phyloP scores from a whole-genome alignment of 1,140 invertebrate genomes.

The Cherax destructor region DNA sequence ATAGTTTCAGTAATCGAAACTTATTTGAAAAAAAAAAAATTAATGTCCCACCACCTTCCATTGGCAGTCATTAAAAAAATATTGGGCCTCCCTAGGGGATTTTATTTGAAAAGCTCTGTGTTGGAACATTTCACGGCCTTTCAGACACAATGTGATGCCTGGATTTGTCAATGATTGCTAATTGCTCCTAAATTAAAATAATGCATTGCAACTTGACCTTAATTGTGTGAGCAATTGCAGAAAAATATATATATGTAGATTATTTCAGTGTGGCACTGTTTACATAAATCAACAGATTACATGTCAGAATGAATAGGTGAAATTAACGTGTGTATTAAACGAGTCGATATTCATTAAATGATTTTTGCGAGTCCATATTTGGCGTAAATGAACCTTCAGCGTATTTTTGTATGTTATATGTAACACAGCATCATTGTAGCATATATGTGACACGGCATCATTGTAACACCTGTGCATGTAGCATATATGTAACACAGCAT shows the following conservation, averaged over 20 bases:
- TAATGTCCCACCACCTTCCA: no score
- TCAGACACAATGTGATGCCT: not conserved
- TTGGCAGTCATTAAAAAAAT: not conserved
- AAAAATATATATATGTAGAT: not conserved
- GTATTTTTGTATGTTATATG: not conserved
- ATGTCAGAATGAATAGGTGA: not conserved
- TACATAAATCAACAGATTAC: conserved; percentile 2
- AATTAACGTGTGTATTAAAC: not conserved
- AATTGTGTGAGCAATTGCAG: not conserved
- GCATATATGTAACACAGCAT: no score
- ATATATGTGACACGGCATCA: no score
- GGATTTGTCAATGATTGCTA: not conserved
- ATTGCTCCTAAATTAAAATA: not conserved
- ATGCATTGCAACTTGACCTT: conserved; percentile 7
- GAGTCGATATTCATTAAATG: not conserved
- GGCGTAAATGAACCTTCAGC: not conserved
- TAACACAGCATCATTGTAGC: no score
- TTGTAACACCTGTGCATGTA: no score
- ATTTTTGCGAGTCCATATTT: not conserved
- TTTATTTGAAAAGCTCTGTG: not conserved
- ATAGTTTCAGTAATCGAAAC: no score
- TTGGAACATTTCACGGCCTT: not conserved
- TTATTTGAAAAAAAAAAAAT: no score
- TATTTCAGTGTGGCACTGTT: not conserved
- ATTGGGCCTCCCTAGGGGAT: not conserved